A percentile compares a stretch with the other conserved stretches of the same genome.
Conservation (phyloP, 2,797 vertebrate species). For the Cheirogaleus major region DNA sequence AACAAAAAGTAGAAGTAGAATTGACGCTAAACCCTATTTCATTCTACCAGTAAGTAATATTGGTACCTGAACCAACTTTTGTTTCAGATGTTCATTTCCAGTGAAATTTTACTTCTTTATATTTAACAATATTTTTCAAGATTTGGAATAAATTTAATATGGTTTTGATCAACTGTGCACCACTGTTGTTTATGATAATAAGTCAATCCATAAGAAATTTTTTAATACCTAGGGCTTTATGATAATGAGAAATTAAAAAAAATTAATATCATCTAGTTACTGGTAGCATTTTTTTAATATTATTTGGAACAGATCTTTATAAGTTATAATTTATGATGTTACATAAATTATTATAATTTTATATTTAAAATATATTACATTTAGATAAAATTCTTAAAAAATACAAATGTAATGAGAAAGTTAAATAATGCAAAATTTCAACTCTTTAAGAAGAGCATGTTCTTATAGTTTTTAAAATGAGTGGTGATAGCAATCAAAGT, state of each 20-base stretch:
- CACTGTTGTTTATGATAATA: background rate
- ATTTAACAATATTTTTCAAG: slow-evolving; percentile 38
- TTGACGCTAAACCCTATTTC: background rate
- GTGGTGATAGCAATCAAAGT: background rate
- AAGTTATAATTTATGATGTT: background rate
- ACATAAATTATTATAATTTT: background rate
- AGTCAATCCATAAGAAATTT: background rate
- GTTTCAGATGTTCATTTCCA: background rate
- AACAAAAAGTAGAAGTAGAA: background rate
- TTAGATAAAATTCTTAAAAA: slow-evolving; percentile 27
- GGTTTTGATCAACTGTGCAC: background rate
- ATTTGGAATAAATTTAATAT: background rate
- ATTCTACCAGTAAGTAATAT: background rate
- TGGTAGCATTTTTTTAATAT: too few relatives aligned
- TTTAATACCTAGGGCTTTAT: background rate
- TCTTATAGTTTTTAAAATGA: background rate
- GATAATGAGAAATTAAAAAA: background rate
- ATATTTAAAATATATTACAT: background rate
- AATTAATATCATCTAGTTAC: background rate
- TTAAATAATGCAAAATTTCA: background rate
- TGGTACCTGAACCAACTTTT: background rate
- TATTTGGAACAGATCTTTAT: background rate
- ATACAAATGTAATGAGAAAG: background rate
- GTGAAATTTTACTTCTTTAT: background rate
- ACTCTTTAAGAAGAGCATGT: background rate